Evolutionary conservation across 1,140 invertebrate genomes (phyloP), one percentile per base, ranked within the genome.

Genomic region (Drosophila nigrodunni): DNA sequence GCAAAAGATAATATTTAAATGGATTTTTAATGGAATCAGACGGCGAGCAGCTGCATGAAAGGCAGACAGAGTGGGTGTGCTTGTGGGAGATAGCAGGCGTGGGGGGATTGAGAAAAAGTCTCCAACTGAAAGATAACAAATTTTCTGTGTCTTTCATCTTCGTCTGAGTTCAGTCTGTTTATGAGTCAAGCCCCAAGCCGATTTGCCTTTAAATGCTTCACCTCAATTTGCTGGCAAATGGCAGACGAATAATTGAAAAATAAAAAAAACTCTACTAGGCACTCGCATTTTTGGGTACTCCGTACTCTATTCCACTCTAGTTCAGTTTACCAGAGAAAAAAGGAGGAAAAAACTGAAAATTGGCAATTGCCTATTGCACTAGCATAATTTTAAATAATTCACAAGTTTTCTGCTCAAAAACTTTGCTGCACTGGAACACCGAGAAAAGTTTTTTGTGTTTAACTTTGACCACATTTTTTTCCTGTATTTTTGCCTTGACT

Each of bases 11-110:
- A 78, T 81, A 69, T 73, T 75, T 78, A 78, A 83, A 83, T 81
- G 78, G 80, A 78, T 83, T 83, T 81, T 83, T 83, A 83, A 83
- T 83, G 80, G 80, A 83, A 73, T 69, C 76, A 62, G 50, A 74
- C 54, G 61, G 30, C 64, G 50, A 39, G 13, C 70, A 74, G 70
- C 71, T 68, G 72, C 58, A 18, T 34, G 43, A 39, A 52, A 59
- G 34, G 3, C 3, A 6, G 8, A 10, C 7, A 21, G 44, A 37
- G 37, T 43, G 9, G 5, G 44, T 15, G 44, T 13, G 47, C 34
- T 2, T 57, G 50, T 3, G 18, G 39, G 57, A 54, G 11, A 9
- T n/a, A 13, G 30, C 0, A 37, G 37, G 25, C 25, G 6, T 25
- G 37, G 2, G 37, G 35, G 44, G 37, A 47, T 30, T 50, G 30